Evolutionary conservation across 2,113 vertebrate genomes (phyloP).

Genomic region (Prunella himalayana): DNA sequence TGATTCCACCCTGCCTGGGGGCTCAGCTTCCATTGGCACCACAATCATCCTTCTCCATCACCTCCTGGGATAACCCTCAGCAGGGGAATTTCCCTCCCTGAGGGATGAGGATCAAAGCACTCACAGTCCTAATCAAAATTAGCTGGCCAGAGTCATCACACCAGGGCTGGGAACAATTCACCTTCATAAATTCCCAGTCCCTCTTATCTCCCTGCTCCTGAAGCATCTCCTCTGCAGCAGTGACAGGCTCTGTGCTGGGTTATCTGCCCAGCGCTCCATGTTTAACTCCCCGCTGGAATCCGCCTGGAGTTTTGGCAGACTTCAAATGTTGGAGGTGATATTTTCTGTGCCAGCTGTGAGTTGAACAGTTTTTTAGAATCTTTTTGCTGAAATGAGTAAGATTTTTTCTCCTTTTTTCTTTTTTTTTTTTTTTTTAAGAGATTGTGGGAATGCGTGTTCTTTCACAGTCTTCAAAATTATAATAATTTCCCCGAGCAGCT

Average conservation of each 20-base stretch:
- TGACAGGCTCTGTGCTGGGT: not conserved
- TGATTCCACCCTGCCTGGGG: fast-evolving
- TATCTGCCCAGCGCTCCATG: not conserved
- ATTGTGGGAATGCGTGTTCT: not conserved
- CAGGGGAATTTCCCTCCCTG: not conserved
- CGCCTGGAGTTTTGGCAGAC: not conserved
- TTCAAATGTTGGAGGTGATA: not conserved
- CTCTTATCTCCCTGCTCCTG: not conserved
- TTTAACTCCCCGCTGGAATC: not conserved
- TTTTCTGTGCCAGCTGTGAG: not conserved
- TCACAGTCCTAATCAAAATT: not conserved
- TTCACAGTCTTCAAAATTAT: not conserved
- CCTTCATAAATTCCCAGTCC: not conserved
- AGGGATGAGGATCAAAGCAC: fast-evolving
- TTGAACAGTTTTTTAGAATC: not conserved
- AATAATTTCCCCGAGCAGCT: not conserved
- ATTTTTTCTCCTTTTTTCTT: not conserved
- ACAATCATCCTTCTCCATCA: not conserved
- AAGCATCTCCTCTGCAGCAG: not conserved
- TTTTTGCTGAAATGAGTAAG: not conserved
- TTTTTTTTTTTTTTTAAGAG: not conserved
- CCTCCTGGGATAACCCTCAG: not conserved
- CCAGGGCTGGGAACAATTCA: not conserved
- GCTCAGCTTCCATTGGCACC: fast-evolving
- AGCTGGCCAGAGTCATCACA: not conserved